These are phyloP conservation scores for Drosophila cardini DNA, from an alignment of 1,140 invertebrate species.

Conservation along the genomic window DNA sequence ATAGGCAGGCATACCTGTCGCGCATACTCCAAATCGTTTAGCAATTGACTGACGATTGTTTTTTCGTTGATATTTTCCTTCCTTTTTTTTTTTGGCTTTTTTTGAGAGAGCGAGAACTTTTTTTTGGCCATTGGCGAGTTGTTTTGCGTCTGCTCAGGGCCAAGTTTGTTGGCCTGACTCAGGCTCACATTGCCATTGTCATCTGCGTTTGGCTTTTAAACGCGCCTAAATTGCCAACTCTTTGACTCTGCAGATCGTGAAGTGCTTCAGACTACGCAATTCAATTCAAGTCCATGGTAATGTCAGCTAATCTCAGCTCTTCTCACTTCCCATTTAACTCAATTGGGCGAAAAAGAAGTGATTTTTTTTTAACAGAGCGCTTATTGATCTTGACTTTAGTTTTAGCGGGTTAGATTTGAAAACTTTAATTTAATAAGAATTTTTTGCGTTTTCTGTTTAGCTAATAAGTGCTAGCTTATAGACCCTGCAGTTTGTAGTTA, in stretches of 20 bases:
- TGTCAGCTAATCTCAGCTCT: slow-evolving; percentile 5
- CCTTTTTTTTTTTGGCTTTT: slow-evolving; percentile 21
- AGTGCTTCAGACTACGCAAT: slow-evolving; percentile 17
- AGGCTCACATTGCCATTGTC: slow-evolving; percentile 67
- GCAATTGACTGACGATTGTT: slow-evolving; percentile 80
- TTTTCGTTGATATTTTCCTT: slow-evolving; percentile 31
- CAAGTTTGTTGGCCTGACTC: slow-evolving; percentile 38
- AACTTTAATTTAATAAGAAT: background rate
- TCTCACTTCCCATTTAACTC: slow-evolving; percentile 22
- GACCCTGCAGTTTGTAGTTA: too few species aligned
- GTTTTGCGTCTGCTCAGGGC: slow-evolving; percentile 35
- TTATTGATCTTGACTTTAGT: background rate
- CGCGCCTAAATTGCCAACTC: slow-evolving; percentile 37
- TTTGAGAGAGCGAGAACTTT: slow-evolving; percentile 4
- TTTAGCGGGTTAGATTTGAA: background rate
- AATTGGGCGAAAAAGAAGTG: background rate
- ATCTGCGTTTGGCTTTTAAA: slow-evolving; percentile 63
- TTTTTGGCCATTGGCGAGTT: slow-evolving; percentile 37
- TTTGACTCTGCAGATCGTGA: slow-evolving; percentile 31
- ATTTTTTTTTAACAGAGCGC: background rate
- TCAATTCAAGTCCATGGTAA: slow-evolving; percentile 12
- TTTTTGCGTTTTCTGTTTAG: too few species aligned
- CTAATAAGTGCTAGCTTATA: too few species aligned
- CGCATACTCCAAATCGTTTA: slow-evolving; percentile 79
- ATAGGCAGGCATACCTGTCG: slow-evolving; percentile 79